A percentile compares a stretch with the other conserved stretches of the same genome.
phyloP scores from a whole-genome alignment of 2,797 vertebrate genomes.

The Danio aesculapii region DNA sequence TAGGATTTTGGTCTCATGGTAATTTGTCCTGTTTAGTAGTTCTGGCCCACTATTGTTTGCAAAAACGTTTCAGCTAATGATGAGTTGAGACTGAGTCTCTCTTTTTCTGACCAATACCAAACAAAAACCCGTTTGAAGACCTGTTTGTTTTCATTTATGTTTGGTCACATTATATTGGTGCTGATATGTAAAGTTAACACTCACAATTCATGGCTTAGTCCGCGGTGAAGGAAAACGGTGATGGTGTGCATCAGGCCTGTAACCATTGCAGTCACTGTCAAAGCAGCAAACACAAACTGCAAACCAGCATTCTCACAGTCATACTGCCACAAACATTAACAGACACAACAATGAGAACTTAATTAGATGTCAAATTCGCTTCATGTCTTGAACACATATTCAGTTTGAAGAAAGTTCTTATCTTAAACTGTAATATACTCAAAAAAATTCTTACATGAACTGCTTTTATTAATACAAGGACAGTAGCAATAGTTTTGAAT shows the following conservation, averaged over 20 bases:
- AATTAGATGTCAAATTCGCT: background rate
- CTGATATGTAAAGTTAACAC: constrained; percentile 41
- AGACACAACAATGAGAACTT: background rate
- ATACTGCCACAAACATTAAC: background rate
- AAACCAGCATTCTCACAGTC: constrained; percentile 50
- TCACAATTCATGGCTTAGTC: constrained; percentile 69
- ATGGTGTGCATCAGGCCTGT: constrained; percentile 44
- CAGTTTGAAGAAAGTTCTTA: background rate
- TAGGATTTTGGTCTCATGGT: no score
- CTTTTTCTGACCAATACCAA: background rate
- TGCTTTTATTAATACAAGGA: constrained; percentile 38
- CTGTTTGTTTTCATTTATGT: background rate
- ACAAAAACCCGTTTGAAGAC: background rate
- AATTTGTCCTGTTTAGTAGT: no score
- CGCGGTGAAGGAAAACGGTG: constrained; percentile 37
- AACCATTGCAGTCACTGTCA: constrained; percentile 41
- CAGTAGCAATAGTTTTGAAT: constrained; percentile 28
- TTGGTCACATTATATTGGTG: background rate
- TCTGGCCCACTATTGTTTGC: no score
- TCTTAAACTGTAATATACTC: background rate
- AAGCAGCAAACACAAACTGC: constrained; percentile 42
- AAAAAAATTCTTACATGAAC: constrained; percentile 34
- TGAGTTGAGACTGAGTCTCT: no score
- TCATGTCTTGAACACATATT: background rate
- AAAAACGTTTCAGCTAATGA: no score